phyloP scores from a whole-genome alignment of 2,113 vertebrate genomes.

The Ahaetulla prasina region DNA sequence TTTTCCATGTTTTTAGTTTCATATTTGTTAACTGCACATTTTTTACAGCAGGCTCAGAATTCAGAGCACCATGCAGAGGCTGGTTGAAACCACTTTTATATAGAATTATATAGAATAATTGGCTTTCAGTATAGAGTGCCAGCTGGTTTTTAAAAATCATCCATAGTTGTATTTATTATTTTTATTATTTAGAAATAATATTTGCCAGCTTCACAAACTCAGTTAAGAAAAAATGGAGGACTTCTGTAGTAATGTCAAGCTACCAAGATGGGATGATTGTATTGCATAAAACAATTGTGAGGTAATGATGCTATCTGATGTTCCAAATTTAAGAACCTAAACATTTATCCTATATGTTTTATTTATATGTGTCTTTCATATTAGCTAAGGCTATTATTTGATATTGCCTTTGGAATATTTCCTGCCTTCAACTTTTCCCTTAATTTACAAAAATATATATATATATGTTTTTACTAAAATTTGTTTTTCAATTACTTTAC shows the following conservation, averaged over 20 bases:
- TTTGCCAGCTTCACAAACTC: neutral
- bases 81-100: neutral
- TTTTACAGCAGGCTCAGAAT: neutral
- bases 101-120: neutral
- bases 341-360: neutral
- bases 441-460: neutral
- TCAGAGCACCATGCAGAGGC: neutral
- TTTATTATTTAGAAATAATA: neutral
- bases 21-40: neutral
- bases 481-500: conserved; percentile 42
- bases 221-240: neutral
- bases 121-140: neutral
- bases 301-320: neutral
- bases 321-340: neutral
- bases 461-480: neutral
- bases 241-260: neutral
- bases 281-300: neutral
- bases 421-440: neutral
- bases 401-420: neutral
- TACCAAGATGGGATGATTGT: neutral
- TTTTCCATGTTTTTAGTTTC: neutral
- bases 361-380: neutral
- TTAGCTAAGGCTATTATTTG: neutral
- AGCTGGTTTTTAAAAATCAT: neutral
- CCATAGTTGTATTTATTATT: neutral